Evolutionary conservation across 2,797 vertebrate species (phyloP).

Genomic region (Pelobates cultripes): DNA sequence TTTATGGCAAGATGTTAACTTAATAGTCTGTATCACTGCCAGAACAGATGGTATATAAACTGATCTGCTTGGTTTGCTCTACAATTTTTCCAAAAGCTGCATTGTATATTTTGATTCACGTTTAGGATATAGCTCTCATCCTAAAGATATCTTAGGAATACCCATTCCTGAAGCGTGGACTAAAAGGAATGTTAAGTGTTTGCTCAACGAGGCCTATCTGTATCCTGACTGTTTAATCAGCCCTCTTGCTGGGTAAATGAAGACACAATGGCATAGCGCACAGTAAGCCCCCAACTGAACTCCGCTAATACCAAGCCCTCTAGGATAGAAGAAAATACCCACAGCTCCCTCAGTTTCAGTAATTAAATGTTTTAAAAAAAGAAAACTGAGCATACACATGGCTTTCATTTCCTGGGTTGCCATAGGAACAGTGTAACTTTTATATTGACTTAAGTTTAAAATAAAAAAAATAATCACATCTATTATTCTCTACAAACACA

Average conservation of each 20-base stretch:
- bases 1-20: too few species aligned
- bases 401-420: slow-evolving; percentile 1
- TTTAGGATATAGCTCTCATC: too few species aligned
- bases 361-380: neutral
- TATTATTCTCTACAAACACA: neutral
- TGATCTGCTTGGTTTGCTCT: too few species aligned
- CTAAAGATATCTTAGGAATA: neutral
- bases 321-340: neutral
- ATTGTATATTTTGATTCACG: too few species aligned
- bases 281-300: neutral
- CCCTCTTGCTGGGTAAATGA: neutral
- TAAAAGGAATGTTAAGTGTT: neutral
- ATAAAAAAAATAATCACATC: neutral
- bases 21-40: too few species aligned
- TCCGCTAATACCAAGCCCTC: too few species aligned
- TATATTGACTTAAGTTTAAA: neutral
- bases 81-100: too few species aligned
- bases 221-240: neutral
- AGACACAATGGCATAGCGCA: neutral
- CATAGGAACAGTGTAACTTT: slow-evolving; percentile 2
- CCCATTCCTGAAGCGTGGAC: neutral
- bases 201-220: neutral
- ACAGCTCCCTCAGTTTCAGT: neutral
- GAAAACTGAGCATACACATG: neutral
- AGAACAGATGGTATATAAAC: too few species aligned